A percentile compares a stretch with the other conserved stretches of the same genome.
phyloP scores from a whole-genome alignment of 2,797 vertebrate genomes.

The Mus caroli region DNA sequence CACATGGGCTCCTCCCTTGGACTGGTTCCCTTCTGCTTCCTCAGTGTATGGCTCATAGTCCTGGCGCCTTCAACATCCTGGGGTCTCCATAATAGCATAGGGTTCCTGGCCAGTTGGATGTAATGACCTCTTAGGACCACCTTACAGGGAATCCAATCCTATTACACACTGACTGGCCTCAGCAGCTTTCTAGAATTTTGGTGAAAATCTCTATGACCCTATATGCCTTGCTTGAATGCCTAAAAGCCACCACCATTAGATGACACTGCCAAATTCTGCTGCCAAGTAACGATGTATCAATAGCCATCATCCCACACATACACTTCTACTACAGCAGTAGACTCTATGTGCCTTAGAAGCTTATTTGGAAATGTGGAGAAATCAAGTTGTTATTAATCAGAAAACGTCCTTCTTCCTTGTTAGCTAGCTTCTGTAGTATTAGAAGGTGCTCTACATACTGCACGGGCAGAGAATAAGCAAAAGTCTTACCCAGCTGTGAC shows the following conservation, averaged over 20 bases:
- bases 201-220: background rate
- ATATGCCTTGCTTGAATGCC: background rate
- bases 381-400: background rate
- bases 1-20: background rate
- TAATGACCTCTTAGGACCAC: background rate
- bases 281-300: background rate
- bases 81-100: background rate
- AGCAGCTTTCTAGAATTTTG: background rate
- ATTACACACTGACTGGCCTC: background rate
- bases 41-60: background rate
- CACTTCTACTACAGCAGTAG: background rate
- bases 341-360: background rate
- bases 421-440: background rate
- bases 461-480: background rate
- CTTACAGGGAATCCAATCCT: background rate
- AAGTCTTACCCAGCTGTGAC: background rate
- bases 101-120: background rate
- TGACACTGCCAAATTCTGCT: background rate
- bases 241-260: background rate
- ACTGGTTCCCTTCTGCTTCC: background rate
- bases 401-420: background rate
- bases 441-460: background rate
- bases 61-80: background rate
- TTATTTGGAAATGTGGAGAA: background rate
- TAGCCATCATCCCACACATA: background rate